Conservation (phyloP, 2,113 vertebrate species). For the Hyla sarda region DNA sequence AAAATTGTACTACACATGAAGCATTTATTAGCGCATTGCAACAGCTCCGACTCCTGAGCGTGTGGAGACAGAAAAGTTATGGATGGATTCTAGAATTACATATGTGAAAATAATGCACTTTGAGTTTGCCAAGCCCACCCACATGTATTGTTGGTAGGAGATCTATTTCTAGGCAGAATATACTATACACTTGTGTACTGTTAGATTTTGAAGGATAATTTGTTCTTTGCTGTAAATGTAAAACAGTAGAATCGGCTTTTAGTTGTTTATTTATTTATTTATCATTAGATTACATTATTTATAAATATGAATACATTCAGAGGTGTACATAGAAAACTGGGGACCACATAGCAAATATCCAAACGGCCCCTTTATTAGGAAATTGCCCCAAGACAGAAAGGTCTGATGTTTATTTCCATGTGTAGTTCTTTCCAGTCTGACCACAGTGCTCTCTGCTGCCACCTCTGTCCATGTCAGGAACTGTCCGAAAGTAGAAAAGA, state of each 20-base stretch:
- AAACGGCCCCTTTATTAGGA: too few relatives aligned
- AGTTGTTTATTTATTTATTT: too few relatives aligned
- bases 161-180: conserved; percentile 27
- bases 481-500: too few relatives aligned
- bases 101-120: conserved; percentile 14
- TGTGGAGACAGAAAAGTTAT: conserved; percentile 15
- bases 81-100: conserved; percentile 45
- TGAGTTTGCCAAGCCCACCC: conserved; percentile 50
- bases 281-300: too few relatives aligned
- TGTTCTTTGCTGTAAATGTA: conserved; percentile 7
- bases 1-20: conserved; percentile 28
- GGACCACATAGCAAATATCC: too few relatives aligned
- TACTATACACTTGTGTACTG: background rate
- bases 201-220: background rate
- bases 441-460: too few relatives aligned
- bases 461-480: too few relatives aligned
- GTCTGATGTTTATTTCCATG: too few relatives aligned
- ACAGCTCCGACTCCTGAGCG: background rate
- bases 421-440: too few relatives aligned
- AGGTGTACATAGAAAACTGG: too few relatives aligned
- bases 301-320: background rate
- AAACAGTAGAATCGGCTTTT: background rate
- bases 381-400: too few relatives aligned
- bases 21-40: conserved; percentile 28
- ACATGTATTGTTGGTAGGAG: conserved; percentile 18